Conservation (phyloP, 2,113 vertebrate species). For the Formicarius rufipectus region DNA sequence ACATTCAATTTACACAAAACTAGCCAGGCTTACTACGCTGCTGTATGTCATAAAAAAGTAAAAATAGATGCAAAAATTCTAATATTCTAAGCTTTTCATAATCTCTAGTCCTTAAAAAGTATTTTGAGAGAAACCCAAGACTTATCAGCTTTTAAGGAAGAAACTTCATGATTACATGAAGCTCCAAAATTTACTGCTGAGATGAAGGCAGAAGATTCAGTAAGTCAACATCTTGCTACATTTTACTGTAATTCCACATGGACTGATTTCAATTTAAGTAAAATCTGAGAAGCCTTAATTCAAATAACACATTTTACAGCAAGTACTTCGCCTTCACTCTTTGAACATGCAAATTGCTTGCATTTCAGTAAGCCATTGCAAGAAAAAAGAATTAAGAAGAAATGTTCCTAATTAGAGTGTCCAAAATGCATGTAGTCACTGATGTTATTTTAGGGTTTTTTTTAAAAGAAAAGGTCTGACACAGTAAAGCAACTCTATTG, state of each 20-base stretch:
- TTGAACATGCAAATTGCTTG: background rate
- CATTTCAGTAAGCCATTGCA: background rate
- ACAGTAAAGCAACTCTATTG: background rate
- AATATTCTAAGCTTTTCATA: background rate
- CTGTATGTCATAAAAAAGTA: background rate
- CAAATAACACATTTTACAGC: background rate
- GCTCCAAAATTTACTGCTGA: background rate
- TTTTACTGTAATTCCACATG: background rate
- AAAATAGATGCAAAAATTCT: background rate
- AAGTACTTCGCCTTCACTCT: background rate
- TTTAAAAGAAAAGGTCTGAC: background rate
- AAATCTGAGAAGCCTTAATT: background rate
- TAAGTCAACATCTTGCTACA: background rate
- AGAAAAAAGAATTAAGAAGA: background rate
- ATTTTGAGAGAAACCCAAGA: background rate
- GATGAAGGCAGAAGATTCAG: background rate
- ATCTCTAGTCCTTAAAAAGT: background rate
- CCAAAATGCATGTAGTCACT: background rate
- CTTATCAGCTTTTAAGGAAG: background rate
- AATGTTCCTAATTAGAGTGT: background rate
- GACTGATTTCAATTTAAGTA: background rate
- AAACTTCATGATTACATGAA: background rate
- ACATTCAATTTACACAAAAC: background rate
- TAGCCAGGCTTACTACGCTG: background rate
- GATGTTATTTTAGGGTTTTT: background rate